Conservation (phyloP, 2,797 vertebrate species). For the Gymnodraco acuticeps region DNA sequence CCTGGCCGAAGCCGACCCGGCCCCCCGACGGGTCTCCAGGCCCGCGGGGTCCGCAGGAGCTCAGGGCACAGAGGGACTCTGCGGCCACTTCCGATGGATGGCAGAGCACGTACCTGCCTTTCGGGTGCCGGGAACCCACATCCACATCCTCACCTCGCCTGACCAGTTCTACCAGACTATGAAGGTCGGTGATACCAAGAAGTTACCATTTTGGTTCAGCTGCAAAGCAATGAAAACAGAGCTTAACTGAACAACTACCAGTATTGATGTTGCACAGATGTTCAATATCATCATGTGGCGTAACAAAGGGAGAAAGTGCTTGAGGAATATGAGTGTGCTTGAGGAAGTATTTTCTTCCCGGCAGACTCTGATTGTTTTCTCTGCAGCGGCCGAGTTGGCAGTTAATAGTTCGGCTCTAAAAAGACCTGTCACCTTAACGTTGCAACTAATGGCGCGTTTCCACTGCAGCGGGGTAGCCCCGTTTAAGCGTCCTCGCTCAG, state of each 20-base stretch:
- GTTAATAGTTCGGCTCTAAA: not conserved
- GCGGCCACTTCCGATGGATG: constrained; percentile 91
- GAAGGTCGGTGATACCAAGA: constrained; percentile 85
- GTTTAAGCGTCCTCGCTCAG: no score
- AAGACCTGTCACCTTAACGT: no score
- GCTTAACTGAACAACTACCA: not conserved
- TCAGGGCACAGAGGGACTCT: constrained; percentile 83
- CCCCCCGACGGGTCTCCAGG: constrained; percentile 73
- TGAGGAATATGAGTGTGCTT: not conserved
- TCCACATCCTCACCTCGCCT: constrained; percentile 91
- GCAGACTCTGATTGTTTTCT: not conserved
- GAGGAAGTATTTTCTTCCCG: not conserved
- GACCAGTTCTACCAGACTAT: constrained; percentile 94
- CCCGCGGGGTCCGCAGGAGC: constrained; percentile 82
- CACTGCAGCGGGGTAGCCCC: no score
- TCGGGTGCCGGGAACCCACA: constrained; percentile 87
- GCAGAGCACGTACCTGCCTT: constrained; percentile 93
- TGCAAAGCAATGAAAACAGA: not conserved
- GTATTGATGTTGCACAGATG: not conserved
- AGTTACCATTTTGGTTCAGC: not conserved
- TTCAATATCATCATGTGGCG: not conserved
- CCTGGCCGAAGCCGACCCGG: constrained; percentile 85
- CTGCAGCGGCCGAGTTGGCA: not conserved
- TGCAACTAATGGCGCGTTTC: no score
- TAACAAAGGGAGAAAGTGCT: not conserved